Percentiles rank a stretch among this genome's conserved stretches.
phyloP scores from a whole-genome alignment of 1,140 invertebrate genomes.

The Akabosia matsudoensis region DNA sequence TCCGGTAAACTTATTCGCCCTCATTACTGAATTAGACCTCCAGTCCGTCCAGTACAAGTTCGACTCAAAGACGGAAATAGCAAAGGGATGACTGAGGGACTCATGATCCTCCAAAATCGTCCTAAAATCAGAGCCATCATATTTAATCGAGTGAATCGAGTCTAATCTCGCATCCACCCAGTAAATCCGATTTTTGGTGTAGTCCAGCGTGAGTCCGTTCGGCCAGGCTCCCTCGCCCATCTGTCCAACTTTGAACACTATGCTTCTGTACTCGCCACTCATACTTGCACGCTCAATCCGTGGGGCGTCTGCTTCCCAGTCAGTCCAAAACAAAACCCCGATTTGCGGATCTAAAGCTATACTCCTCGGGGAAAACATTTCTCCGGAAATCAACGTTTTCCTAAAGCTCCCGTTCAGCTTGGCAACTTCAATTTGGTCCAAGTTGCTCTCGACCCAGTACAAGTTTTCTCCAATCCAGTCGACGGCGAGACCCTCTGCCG shows the following conservation, averaged over 20 bases:
- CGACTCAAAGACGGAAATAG: slow-evolving; percentile 62
- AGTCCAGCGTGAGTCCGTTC: slow-evolving; percentile 66
- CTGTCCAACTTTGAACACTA: slow-evolving; percentile 57
- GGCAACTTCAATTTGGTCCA: slow-evolving; percentile 87
- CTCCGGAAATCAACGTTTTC: slow-evolving; percentile 72
- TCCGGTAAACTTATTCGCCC: slow-evolving; percentile 66
- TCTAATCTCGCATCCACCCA: slow-evolving; percentile 74
- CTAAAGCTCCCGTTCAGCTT: slow-evolving; percentile 73
- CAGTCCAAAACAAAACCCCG: slow-evolving; percentile 64
- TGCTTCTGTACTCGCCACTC: slow-evolving; percentile 57
- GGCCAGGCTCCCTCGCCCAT: slow-evolving; percentile 64
- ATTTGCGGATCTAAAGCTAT: slow-evolving; percentile 73
- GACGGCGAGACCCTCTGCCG: slow-evolving; percentile 76
- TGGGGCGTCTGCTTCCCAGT: slow-evolving; percentile 56
- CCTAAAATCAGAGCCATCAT: slow-evolving; percentile 57
- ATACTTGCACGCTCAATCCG: slow-evolving; percentile 63
- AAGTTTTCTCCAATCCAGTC: slow-evolving; percentile 69
- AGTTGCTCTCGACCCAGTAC: slow-evolving; percentile 78
- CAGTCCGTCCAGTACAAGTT: slow-evolving; percentile 69
- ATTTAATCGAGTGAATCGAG: slow-evolving; percentile 74
- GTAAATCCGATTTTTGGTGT: slow-evolving; percentile 58
- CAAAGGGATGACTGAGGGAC: slow-evolving; percentile 63
- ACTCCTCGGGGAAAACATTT: slow-evolving; percentile 78
- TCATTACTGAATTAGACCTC: slow-evolving; percentile 62
- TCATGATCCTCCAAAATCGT: slow-evolving; percentile 58